A percentile compares a stretch with the other conserved stretches of the same genome.
Evolutionary conservation across 2,113 vertebrate species (phyloP).

Genomic region (Cyprinodon tularosa): DNA sequence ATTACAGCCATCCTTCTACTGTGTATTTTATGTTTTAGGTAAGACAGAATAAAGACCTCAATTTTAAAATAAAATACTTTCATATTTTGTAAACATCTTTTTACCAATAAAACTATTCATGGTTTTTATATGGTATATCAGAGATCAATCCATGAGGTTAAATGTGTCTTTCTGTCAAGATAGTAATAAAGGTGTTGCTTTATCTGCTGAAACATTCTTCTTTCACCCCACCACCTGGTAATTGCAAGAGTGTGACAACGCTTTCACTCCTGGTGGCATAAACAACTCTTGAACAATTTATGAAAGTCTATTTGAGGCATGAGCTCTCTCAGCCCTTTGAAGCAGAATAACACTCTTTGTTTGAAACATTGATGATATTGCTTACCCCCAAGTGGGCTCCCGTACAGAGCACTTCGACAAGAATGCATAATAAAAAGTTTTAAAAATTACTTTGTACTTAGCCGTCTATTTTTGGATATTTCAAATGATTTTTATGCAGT

Average conservation of each 20-base stretch:
- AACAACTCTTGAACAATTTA: conserved; percentile 71
- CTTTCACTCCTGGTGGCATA: conserved; percentile 56
- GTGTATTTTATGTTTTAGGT: no score
- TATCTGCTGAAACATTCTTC: conserved; percentile 34
- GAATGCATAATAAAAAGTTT: conserved; percentile 4
- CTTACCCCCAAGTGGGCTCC: conserved; percentile 55
- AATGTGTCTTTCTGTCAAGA: conserved; percentile 17
- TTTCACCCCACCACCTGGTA: conserved; percentile 25
- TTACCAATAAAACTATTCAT: background rate
- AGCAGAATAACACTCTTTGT: conserved; percentile 39
- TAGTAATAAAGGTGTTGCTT: conserved; percentile 20
- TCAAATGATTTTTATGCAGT: background rate
- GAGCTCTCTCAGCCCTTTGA: conserved; percentile 53
- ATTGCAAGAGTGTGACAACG: conserved; percentile 41
- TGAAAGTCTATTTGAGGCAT: conserved; percentile 67
- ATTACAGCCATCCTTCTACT: no score
- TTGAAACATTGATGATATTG: conserved; percentile 72
- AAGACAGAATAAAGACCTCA: no score
- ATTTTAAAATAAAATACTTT: background rate
- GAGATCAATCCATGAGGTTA: conserved; percentile 6
- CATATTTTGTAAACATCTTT: background rate
- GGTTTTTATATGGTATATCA: background rate
- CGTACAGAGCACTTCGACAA: conserved; percentile 9
- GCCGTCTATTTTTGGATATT: background rate
- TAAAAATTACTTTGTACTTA: background rate